These are phyloP conservation scores for Pygmarrhopalites habei DNA, from an alignment of 1,140 invertebrate genomes.

Conservation along the genomic window DNA sequence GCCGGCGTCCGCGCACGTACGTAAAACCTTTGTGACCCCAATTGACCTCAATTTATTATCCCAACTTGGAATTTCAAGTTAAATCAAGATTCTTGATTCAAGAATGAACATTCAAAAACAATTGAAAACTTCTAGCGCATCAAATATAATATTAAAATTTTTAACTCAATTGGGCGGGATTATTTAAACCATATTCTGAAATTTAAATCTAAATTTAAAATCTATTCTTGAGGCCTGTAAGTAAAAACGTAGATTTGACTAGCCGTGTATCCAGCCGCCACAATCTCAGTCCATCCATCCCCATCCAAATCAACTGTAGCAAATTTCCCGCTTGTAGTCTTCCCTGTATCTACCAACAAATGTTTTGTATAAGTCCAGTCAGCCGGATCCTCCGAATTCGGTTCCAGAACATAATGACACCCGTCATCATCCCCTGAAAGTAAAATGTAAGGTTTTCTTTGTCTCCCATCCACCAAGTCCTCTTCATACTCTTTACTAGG, in stretches of 20 bases:
- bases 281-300: conserved; percentile 44
- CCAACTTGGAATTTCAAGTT: too few relatives aligned
- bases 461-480: conserved; percentile 37
- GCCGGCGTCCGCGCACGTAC: too few relatives aligned
- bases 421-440: conserved; percentile 46
- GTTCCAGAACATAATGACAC: conserved; percentile 42
- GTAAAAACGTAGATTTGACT: conserved; percentile 43
- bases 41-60: too few relatives aligned
- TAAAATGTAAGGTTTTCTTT: conserved; percentile 42
- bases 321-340: conserved; percentile 34
- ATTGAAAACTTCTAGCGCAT: too few relatives aligned
- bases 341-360: conserved; percentile 33
- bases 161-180: too few relatives aligned
- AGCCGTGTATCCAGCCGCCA: conserved; percentile 42
- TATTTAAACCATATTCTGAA: too few relatives aligned
- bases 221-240: conserved; percentile 30
- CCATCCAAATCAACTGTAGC: conserved; percentile 43
- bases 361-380: conserved; percentile 43
- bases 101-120: too few relatives aligned
- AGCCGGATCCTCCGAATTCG: conserved; percentile 37
- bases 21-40: too few relatives aligned
- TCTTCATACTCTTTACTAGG: conserved; percentile 39
- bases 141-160: too few relatives aligned
- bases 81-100: too few relatives aligned
- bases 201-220: too few relatives aligned